phyloP scores from a whole-genome alignment of 2,113 vertebrate species.

The Sialia sialis region DNA sequence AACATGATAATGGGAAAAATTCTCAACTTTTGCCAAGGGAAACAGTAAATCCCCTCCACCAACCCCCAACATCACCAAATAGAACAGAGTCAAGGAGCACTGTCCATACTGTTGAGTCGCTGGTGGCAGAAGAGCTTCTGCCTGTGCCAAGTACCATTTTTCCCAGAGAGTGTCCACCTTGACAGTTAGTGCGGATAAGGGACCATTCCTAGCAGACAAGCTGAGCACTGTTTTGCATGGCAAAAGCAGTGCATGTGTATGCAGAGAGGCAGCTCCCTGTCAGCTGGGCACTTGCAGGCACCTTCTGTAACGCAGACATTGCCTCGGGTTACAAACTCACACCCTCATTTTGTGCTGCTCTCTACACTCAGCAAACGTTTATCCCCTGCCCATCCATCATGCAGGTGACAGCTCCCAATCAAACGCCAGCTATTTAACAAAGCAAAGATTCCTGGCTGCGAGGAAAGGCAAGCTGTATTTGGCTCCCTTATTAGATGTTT shows the following conservation, averaged over 20 bases:
- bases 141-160: not conserved
- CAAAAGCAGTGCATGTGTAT: not conserved
- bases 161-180: not conserved
- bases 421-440: not conserved
- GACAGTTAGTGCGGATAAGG: not conserved
- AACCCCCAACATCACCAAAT: no score
- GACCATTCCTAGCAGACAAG: not conserved
- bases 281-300: not conserved
- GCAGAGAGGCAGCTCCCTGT: accelerated
- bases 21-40: no score
- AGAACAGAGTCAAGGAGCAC: not conserved
- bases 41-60: no score
- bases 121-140: not conserved
- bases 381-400: not conserved
- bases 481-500: not conserved
- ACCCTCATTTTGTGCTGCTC: not conserved
- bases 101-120: not conserved
- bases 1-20: no score
- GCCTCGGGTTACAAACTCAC: not conserved
- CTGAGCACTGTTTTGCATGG: not conserved
- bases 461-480: not conserved
- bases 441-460: not conserved
- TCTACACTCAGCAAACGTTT: not conserved
- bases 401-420: not conserved
- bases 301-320: not conserved